phyloP scores from a whole-genome alignment of 2,888 invertebrate genomes.

The Tinea pellionella region DNA sequence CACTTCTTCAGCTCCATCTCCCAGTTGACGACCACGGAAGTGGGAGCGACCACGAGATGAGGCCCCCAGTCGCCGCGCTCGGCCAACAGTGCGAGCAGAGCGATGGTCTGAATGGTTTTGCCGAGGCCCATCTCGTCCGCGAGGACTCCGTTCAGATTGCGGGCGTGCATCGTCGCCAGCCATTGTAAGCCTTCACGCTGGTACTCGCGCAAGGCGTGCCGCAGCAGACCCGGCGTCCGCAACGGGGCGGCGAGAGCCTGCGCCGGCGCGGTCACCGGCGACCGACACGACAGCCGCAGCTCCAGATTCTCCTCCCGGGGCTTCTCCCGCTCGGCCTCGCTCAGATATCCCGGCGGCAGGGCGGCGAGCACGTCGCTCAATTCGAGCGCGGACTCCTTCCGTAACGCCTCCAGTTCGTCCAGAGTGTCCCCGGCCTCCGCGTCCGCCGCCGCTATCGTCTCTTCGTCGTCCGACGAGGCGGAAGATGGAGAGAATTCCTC shows the following conservation, averaged over 20 bases:
- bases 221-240: constrained; percentile 91
- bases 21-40: constrained; percentile 99
- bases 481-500: constrained; percentile 86
- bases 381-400: constrained; percentile 89
- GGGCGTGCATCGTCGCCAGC: constrained; percentile 95
- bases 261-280: constrained; percentile 24
- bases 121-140: constrained; percentile 98
- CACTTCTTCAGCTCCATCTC: constrained; percentile 99
- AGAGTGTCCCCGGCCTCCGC: constrained; percentile 68
- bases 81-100: constrained; percentile 92
- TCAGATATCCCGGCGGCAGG: constrained; percentile 83
- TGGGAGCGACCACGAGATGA: constrained; percentile 98
- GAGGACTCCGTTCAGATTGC: constrained; percentile 94
- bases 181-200: constrained; percentile 98
- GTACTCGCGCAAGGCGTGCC: constrained; percentile 92
- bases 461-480: constrained; percentile 89
- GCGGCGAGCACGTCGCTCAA: constrained; percentile 87
- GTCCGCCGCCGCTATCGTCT: constrained; percentile 91
- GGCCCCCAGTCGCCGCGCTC: constrained; percentile 97
- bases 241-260: constrained; percentile 89
- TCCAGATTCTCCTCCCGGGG: constrained; percentile 37
- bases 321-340: constrained; percentile 66
- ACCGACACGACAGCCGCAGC: constrained; percentile 72
- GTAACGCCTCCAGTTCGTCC: constrained; percentile 86
- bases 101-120: constrained; percentile 97